A percentile compares a stretch with the other conserved stretches of the same genome.
Evolutionary conservation across 2,797 vertebrate species (phyloP).

Genomic region (Bucorvus abyssinicus): DNA sequence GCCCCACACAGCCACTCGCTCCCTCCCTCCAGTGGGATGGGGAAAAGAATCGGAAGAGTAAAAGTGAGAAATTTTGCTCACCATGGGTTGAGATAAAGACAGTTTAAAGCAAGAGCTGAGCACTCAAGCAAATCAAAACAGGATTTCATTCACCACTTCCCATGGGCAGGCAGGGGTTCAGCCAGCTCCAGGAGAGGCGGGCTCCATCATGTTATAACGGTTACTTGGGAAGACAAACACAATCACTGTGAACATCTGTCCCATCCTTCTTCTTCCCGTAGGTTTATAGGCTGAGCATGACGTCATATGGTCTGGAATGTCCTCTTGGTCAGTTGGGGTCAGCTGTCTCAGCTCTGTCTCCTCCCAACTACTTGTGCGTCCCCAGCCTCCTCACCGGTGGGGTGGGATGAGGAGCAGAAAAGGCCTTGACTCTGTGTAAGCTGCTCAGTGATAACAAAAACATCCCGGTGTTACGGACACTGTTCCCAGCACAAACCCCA

Average conservation of each 20-base stretch:
- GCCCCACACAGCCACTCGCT: not conserved
- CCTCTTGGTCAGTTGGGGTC: not conserved
- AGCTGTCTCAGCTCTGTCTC: not conserved
- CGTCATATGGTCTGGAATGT: not conserved
- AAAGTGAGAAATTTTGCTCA: not conserved
- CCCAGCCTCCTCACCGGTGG: not conserved
- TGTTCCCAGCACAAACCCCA: not conserved
- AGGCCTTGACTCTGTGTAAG: not conserved
- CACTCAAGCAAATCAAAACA: not conserved
- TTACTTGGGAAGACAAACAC: not conserved
- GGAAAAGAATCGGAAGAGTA: not conserved
- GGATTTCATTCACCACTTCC: not conserved
- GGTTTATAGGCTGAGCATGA: not conserved
- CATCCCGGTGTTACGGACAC: not conserved
- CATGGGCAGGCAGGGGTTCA: not conserved
- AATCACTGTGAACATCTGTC: not conserved
- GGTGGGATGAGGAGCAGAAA: not conserved
- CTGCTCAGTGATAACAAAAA: not conserved
- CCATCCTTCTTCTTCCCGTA: not conserved
- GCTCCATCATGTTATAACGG: not conserved
- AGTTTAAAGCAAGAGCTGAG: not conserved
- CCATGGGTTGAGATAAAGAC: not conserved
- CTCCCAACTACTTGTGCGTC: not conserved
- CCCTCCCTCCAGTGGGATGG: not conserved
- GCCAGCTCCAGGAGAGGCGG: not conserved